Base-by-base conservation (phyloP, 2,888 invertebrate genomes). In the Coelopa pilipes region DNA sequence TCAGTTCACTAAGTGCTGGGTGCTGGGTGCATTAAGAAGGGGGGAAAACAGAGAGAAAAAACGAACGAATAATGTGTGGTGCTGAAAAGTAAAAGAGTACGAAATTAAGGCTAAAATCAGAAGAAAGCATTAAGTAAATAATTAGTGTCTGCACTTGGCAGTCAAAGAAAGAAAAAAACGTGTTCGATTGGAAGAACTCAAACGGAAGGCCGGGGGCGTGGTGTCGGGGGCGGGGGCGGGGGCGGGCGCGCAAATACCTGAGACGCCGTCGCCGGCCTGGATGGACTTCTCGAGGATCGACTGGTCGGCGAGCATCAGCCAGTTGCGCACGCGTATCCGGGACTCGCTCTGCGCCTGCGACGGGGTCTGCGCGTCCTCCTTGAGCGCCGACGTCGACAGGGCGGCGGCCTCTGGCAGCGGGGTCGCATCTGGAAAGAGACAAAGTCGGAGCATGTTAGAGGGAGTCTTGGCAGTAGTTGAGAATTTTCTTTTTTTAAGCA, bases 271-370 rank as follows among this genome's bases (percentile, higher is more conserved):
- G 34, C 76, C 60, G 24, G 59, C 53, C n/a, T 67, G 74, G 17
- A 74, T 78, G 60, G 85, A 83, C 50, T 81, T 81, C 74, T 81
- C 84, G 17, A 86, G 81, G 62, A 86, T 83, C 70, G 86, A 85
- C 70, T 86, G 84, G 82, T 87, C 87, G 10, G 87, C 87, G 78
- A 87, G 77, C 87, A 87, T 87, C 53, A 87, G 79, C 87, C 87
- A 87, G 76, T 87, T 87, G 63, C 87, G 86, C n/a, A 87, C 87
- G 10, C 87, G 83, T 69, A 87, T 87, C 62, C 87, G 83, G 59
- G 87, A 87, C 77, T 86, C 86, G 71, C 78, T 78, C 68, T 80
- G 81, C 59, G 77, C 75, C 7, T 34, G 34, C 34, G 34, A 34
- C 34, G 2, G 34, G 75, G 59, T 34, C 62, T 60, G 60, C 24